Evolutionary conservation across 2,888 invertebrate genomes (phyloP).

Genomic region (Dryocosmus kuriphilus): DNA sequence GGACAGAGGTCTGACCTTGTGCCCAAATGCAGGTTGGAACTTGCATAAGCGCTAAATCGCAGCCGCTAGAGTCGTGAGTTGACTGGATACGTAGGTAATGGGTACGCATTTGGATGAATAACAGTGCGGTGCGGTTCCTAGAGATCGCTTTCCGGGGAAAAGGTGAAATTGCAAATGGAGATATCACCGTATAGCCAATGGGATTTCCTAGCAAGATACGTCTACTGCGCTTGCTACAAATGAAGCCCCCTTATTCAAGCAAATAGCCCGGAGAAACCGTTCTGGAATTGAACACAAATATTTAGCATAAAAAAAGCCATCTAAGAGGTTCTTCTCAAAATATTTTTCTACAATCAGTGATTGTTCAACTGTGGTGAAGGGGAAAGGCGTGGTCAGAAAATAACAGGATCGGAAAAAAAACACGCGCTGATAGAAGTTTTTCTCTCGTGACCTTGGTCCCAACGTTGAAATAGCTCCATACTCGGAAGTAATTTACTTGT

Average conservation of each 20-base stretch:
- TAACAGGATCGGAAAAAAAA: not conserved
- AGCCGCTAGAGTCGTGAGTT: conserved; percentile 53
- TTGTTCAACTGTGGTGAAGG: too few relatives aligned
- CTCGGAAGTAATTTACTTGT: conserved; percentile 38
- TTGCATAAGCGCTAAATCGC: conserved; percentile 59
- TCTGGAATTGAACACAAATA: too few relatives aligned
- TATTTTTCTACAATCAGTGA: too few relatives aligned
- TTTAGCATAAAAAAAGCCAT: too few relatives aligned
- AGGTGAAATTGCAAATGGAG: too few relatives aligned
- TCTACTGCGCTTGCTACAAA: too few relatives aligned
- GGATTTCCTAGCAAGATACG: too few relatives aligned
- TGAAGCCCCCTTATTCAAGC: too few relatives aligned
- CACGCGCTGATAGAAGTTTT: conserved; percentile 35
- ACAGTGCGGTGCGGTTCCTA: conserved; percentile 42
- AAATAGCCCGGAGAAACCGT: too few relatives aligned
- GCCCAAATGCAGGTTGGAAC: conserved; percentile 61
- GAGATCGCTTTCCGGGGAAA: conserved; percentile 26
- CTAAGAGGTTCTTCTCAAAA: too few relatives aligned
- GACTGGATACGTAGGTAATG: conserved; percentile 44
- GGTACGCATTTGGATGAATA: conserved; percentile 62
- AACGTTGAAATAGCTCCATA: conserved; percentile 2
- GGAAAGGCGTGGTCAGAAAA: not conserved
- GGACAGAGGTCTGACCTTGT: conserved; percentile 63
- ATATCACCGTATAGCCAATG: too few relatives aligned
- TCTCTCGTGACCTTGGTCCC: conserved; percentile 8